Base-by-base conservation (phyloP, 2,888 invertebrate genomes). In the Asteroscopus sphinx region DNA sequence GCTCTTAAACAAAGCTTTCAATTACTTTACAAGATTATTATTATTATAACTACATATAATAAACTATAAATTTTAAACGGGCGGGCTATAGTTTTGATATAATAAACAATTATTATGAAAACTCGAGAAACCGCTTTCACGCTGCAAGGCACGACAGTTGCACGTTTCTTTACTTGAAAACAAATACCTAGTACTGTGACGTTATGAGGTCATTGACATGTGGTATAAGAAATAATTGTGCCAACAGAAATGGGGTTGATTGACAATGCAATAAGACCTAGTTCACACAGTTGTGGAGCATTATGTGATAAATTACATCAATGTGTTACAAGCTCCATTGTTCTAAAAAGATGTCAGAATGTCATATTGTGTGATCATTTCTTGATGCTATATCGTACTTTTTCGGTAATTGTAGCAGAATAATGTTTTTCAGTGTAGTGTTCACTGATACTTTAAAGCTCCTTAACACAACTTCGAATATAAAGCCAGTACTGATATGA, bases 171-270 rank as follows among this genome's bases (percentile, higher is more conserved):
- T 47, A n/a, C 37, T 60, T 33, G 41, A 53, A 59, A 59, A 44
- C 52, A 60, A 59, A 62, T 58, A 39, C 37, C 25, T 56, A 40
- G 60, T 33, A 36, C 46, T 45, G 36, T 21, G 55, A 57, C 48
- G 47, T 47, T 59, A 66, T 40, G 57, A 70, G 76, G 66, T 73
- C 77, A 71, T 68, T 76, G 73, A 74, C 76, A 67, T 63, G 39
- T 17, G 41, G 30, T 16, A 28, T 11, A 37, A 52, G 66, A 66
- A 73, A 61, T 4, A 47, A 64, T 57, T 36, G 51, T 61, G 58
- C 35, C 28, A 58, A 6, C 59, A 61, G 46, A 58, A 69, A 63
- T 63, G 54, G 56, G 57, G 60, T 57, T 66, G 60, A 51, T 52
- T 46, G 61, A 49, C 55, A 60, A 55, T 21, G 66, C 64, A 76